Conservation (phyloP, 1,140 invertebrate genomes). For the Neodiprion virginianus region DNA sequence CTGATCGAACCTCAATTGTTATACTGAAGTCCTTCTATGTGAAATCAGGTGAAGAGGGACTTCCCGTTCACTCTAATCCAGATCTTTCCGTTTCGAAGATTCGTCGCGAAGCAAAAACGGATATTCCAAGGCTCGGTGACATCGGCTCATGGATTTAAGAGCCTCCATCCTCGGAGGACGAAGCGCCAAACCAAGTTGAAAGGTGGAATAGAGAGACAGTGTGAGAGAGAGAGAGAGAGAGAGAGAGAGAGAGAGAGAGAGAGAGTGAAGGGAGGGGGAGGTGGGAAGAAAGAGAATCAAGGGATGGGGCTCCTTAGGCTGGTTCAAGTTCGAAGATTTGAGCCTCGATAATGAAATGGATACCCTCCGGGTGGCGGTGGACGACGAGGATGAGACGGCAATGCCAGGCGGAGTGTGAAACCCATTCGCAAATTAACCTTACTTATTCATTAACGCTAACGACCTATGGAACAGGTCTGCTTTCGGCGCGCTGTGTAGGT, state of each 20-base stretch:
- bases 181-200: conserved; percentile 18
- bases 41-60: no score
- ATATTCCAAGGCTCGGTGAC: no score
- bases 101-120: no score
- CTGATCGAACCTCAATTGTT: no score
- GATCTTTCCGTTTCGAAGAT: no score
- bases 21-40: no score
- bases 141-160: no score
- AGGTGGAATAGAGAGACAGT: conserved; percentile 6
- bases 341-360: conserved; percentile 56
- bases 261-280: not conserved
- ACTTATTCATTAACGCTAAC: conserved; percentile 57
- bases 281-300: not conserved
- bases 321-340: conserved; percentile 28
- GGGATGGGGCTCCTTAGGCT: not conserved
- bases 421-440: conserved; percentile 57
- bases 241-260: not conserved
- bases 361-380: conserved; percentile 42
- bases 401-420: conserved; percentile 41
- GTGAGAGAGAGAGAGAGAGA: not conserved
- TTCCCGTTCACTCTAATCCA: no score
- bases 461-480: conserved; percentile 26
- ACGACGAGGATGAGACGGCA: not conserved
- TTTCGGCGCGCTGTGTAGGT: not conserved
- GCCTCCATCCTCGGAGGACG: not conserved